These are phyloP conservation scores for Bembecia ichneumoniformis DNA, from an alignment of 2,888 invertebrate genomes.

Conservation along the genomic window DNA sequence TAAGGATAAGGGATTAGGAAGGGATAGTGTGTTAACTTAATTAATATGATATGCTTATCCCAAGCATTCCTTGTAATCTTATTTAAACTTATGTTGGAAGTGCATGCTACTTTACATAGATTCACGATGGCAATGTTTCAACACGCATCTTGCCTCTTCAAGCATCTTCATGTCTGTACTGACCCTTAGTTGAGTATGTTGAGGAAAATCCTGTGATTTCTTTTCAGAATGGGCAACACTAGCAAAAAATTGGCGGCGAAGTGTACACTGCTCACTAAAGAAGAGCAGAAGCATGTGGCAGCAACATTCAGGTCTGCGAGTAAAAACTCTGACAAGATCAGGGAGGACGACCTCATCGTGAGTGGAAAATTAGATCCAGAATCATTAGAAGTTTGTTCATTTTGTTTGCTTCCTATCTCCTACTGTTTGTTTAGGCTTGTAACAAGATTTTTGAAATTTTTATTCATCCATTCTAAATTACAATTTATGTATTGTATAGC, in stretches of 20 bases:
- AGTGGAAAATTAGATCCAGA: conserved; percentile 64
- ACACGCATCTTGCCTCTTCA: too few relatives aligned
- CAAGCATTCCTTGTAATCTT: too few relatives aligned
- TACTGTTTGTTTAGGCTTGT: not conserved
- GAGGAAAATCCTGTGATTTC: too few relatives aligned
- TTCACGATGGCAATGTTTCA: too few relatives aligned
- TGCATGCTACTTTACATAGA: too few relatives aligned
- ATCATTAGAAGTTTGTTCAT: conserved; percentile 66
- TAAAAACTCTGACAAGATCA: conserved; percentile 75
- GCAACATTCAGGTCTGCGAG: conserved; percentile 75
- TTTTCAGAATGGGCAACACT: conserved; percentile 71
- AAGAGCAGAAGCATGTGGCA: conserved; percentile 75
- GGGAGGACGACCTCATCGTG: conserved; percentile 78
- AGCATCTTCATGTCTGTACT: too few relatives aligned
- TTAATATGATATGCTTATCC: too few relatives aligned
- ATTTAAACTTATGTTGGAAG: too few relatives aligned
- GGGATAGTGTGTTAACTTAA: too few relatives aligned
- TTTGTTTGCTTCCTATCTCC: conserved; percentile 23
- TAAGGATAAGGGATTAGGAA: too few relatives aligned
- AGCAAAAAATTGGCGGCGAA: conserved; percentile 77
- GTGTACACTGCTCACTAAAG: conserved; percentile 75
- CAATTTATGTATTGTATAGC: too few relatives aligned
- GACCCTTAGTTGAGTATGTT: too few relatives aligned
- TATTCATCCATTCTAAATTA: not conserved
- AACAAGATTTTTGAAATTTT: not conserved